Percentiles rank a stretch among this genome's conserved stretches.
These are phyloP conservation scores for Dromaius novaehollandiae DNA, from an alignment of 2,113 vertebrate genomes.

Conservation along the genomic window DNA sequence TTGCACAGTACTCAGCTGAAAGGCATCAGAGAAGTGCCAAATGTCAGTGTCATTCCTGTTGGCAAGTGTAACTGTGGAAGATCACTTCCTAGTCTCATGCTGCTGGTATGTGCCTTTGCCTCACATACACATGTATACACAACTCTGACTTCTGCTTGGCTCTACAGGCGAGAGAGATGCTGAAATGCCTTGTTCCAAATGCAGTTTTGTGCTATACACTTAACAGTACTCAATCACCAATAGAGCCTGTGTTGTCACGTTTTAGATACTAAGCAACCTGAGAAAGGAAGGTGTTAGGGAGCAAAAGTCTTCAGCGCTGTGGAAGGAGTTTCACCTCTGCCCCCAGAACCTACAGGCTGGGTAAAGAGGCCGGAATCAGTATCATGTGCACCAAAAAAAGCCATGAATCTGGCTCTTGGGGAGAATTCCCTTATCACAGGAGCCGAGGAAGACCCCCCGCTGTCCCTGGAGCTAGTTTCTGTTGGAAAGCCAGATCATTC, in stretches of 20 bases:
- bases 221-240: neutral
- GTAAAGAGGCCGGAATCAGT: neutral
- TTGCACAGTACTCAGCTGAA: neutral
- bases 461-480: neutral
- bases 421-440: neutral
- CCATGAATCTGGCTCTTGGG: neutral
- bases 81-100: neutral
- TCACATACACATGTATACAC: neutral
- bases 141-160: neutral
- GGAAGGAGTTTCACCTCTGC: neutral
- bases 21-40: neutral
- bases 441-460: neutral
- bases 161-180: neutral
- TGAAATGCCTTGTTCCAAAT: constrained; percentile 3
- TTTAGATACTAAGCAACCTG: neutral
- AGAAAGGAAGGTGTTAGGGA: neutral
- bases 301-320: neutral
- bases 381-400: neutral
- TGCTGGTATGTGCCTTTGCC: fast-evolving
- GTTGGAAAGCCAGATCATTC: neutral
- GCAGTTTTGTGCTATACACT: neutral
- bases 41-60: neutral
- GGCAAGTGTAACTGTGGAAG: neutral
- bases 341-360: neutral
- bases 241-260: neutral